Evolutionary conservation across 2,113 vertebrate species (phyloP), one percentile per base, ranked within the genome.

Genomic region (Coregonus clupeaformis): DNA sequence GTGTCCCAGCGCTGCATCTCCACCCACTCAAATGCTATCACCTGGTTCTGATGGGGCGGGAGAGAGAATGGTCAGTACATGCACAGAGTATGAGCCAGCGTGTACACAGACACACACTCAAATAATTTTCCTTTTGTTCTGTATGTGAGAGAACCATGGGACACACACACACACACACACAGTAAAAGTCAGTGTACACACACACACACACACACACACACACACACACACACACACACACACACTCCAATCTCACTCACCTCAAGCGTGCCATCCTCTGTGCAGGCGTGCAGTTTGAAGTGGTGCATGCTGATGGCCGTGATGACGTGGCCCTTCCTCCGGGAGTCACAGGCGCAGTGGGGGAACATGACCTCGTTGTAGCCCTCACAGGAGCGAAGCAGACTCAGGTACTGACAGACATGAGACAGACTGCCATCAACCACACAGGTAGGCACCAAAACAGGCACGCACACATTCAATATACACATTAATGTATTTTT

Each of bases 1-100:
- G 97, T 99, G 90, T 99, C 97, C 98, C 97, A 99, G 57, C 96
- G 93, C 91, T 98, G 97, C 97, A 98, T 98, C 90, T 99, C 97
- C 0, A 88, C 94, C 97, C 97, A 99, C 65, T 98, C 95, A 4
- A 99, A 99, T 0, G 95, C 92, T 4, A 99, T 99, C 29, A 99
- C 97, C 91, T 99, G 97, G 90, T 97, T 98, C 98, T 99, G 84
- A 0, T 42, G 32, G 67, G 66, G 29, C 6, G 1, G 36, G 6
- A 36, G 0, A 63, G 6, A 67, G 6, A 30, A 9, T 20, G 18
- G 65, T 67, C 1, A 25, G 24, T 42, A 42, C 9, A 42, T 42
- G 9, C 36, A 42, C 36, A 42, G 36, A 42, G 36, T 42, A 42
- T 12, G 36, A 42, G 36, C 36, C 36, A 42, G 9, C 2, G 36